A percentile compares a stretch with the other conserved stretches of the same genome.
These are phyloP conservation scores for Siphamia tubifer DNA, from an alignment of 2,113 vertebrate genomes.

Conservation along the genomic window DNA sequence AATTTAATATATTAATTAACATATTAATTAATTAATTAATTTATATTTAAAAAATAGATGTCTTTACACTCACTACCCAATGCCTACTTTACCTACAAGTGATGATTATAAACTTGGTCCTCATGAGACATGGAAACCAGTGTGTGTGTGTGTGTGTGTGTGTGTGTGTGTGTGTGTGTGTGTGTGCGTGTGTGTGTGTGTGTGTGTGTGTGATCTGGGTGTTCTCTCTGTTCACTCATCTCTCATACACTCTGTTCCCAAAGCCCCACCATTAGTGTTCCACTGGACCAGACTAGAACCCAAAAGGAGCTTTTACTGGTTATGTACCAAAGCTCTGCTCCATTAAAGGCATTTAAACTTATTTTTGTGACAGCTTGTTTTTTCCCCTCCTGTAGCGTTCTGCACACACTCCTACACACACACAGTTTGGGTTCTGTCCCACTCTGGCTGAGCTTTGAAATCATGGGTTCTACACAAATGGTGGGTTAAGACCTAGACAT, in stretches of 20 bases:
- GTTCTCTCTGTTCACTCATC: conserved; percentile 32
- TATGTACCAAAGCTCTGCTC: conserved; percentile 40
- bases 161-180: too few relatives aligned
- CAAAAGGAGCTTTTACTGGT: conserved; percentile 43
- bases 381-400: background rate
- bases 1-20: too few relatives aligned
- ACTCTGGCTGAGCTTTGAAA: conserved; percentile 5
- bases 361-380: conserved; percentile 43
- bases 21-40: too few relatives aligned
- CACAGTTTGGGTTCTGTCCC: background rate
- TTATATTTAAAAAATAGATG: too few relatives aligned
- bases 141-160: too few relatives aligned
- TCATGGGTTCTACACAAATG: conserved; percentile 10
- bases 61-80: too few relatives aligned
- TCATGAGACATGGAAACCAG: too few relatives aligned
- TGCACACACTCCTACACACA: background rate
- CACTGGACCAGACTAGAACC: conserved; percentile 42
- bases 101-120: too few relatives aligned
- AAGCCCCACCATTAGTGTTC: conserved; percentile 48
- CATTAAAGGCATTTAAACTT: conserved; percentile 62
- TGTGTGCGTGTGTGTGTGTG: conserved; percentile 14
- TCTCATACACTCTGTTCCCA: conserved; percentile 56
- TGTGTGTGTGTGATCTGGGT: conserved; percentile 34
- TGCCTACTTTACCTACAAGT: too few relatives aligned
- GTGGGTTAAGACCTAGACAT: conserved; percentile 3